phyloP scores from a whole-genome alignment of 2,113 vertebrate species.

The Labeo rohita region DNA sequence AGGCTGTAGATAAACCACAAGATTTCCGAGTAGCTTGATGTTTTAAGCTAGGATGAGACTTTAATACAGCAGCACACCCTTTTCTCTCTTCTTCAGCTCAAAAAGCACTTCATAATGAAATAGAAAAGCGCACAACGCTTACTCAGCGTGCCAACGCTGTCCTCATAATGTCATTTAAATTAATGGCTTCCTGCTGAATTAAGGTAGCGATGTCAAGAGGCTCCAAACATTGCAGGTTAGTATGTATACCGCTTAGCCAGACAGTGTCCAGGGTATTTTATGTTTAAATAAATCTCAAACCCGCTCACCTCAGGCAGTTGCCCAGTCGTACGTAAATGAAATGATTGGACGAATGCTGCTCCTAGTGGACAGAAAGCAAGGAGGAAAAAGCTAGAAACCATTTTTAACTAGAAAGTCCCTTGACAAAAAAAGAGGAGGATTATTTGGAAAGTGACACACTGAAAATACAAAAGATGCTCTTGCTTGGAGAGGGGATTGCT shows the following conservation, averaged over 20 bases:
- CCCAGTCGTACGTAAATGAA: conserved; percentile 24
- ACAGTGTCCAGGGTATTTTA: conserved; percentile 47
- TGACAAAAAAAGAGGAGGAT: neutral
- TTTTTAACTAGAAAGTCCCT: neutral
- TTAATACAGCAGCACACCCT: conserved; percentile 1
- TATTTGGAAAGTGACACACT: neutral
- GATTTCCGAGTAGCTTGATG: conserved; percentile 11
- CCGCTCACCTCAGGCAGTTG: conserved; percentile 21
- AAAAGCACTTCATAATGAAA: conserved; percentile 37
- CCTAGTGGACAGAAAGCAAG: neutral
- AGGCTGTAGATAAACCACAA: conserved; percentile 1
- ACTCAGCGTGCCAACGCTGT: conserved; percentile 37
- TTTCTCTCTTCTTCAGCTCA: neutral
- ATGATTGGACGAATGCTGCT: neutral
- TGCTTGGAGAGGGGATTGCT: neutral
- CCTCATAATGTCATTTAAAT: conserved; percentile 60
- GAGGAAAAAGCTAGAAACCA: neutral
- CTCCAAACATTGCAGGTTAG: conserved; percentile 41
- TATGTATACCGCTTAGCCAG: conserved; percentile 50
- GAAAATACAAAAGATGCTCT: neutral
- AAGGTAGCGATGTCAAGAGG: conserved; percentile 54
- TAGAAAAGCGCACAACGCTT: neutral
- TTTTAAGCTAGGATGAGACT: conserved; percentile 22
- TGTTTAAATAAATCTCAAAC: conserved; percentile 36
- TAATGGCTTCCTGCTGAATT: conserved; percentile 58